Base-by-base conservation (phyloP, 2,888 invertebrate genomes). In the Urechis unicinctus region DNA sequence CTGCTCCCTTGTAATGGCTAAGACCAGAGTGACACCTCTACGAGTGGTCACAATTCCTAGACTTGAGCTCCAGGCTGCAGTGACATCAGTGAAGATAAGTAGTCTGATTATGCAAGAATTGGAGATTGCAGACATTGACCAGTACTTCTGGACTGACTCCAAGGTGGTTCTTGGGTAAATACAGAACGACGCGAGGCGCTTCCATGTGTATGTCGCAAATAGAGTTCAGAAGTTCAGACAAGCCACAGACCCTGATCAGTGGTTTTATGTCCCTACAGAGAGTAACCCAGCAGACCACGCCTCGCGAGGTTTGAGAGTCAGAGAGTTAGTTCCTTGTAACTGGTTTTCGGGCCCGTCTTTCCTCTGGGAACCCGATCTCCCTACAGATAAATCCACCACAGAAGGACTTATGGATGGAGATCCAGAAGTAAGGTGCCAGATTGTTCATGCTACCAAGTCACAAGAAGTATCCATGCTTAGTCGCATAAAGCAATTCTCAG, bases 171-270 rank as follows among this genome's bases (percentile, higher is more conserved):
- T 63, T 65, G 36, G 55, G 54, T 2, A 42, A 50, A 22, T 3
- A 52, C 41, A 45, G 3, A 67, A 66, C 46, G 61, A 61, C 17
- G 53, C 61, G 3, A 48, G 53, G 4, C 28, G 64, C 5, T 65
- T 65, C 36, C 64, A 64, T 9, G 55, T 59, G 0, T 67, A 59
- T 50, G 65, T 67, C 17, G 64, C 65, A 1, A 66, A 65, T 52
- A 36, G 65, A 17, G 59, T 67, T 9, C 59, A 62, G 29, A 36
- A 52, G 29, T 63, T 65, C 17, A 50, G 58, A 25, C 56, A 66
- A 9, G 41, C 5, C 2, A 53, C 63, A 26, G 43, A 56, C 2
- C 50, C 60, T n/a, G 6, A 21, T 43, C 63, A 65, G 47, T 66
- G 64, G 64, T 21, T 21, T 6, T 60, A 65, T 45, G 53, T 66